Evolutionary conservation across 2,113 vertebrate genomes (phyloP).

Genomic region (Paramisgurnus dabryanus): DNA sequence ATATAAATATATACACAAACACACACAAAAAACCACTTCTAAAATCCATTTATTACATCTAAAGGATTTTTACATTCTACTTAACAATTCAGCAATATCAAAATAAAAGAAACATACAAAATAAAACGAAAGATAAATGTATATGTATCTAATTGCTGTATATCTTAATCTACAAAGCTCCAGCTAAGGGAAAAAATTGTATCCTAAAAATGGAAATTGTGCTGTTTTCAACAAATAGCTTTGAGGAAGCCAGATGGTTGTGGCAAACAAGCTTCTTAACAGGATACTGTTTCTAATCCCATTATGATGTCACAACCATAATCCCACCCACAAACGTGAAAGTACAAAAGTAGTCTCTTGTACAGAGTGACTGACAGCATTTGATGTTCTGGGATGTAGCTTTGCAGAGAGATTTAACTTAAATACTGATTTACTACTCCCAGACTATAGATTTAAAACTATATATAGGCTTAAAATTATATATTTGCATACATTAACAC

Average conservation of each 20-base stretch:
- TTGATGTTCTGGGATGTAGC: not conserved
- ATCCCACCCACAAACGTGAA: slow-evolving; percentile 58
- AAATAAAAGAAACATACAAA: not conserved
- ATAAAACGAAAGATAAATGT: not conserved
- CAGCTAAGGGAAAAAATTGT: slow-evolving; percentile 40
- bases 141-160: not conserved
- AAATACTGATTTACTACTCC: not conserved
- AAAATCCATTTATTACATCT: not conserved
- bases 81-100: not conserved
- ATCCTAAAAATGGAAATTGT: not conserved
- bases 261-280: slow-evolving; percentile 60
- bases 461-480: not conserved
- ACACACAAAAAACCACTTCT: not conserved
- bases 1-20: no score
- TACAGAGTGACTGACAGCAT: not conserved
- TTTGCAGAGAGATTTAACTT: not conserved
- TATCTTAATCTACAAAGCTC: not conserved
- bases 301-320: slow-evolving; percentile 55
- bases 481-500: not conserved
- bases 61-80: not conserved
- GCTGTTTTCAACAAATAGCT: not conserved
- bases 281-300: slow-evolving; percentile 49
- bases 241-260: slow-evolving; percentile 47
- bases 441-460: not conserved
- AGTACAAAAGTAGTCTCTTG: slow-evolving; percentile 44